Conservation (phyloP, 2,113 vertebrate species). For the Rynchops niger region DNA sequence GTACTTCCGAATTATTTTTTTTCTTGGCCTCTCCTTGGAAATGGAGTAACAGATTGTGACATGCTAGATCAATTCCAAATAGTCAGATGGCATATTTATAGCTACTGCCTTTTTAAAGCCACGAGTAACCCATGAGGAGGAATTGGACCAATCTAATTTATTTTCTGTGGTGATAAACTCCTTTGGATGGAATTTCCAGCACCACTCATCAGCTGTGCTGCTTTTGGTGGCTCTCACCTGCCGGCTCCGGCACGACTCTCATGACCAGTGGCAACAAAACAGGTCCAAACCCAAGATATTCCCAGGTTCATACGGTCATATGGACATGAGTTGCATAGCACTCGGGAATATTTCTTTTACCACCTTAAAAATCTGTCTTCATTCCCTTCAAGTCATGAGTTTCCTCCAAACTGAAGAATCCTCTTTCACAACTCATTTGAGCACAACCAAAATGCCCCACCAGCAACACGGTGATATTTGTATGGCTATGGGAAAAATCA, state of each 20-base stretch:
- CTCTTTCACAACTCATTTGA: not conserved
- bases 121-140: not conserved
- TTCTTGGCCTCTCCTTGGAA: not conserved
- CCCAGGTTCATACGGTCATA: not conserved
- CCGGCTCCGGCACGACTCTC: rapidly evolving
- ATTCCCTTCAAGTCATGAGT: not conserved
- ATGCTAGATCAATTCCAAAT: conserved; percentile 34
- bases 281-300: not conserved
- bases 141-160: not conserved
- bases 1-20: not conserved
- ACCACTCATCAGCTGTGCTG: not conserved
- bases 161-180: not conserved
- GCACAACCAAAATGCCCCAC: rapidly evolving
- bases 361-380: not conserved
- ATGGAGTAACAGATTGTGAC: conserved; percentile 27
- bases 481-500: not conserved
- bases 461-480: rapidly evolving
- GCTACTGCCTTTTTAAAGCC: conserved; percentile 21
- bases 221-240: not conserved
- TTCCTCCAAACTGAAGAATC: not conserved
- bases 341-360: not conserved
- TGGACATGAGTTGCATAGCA: not conserved
- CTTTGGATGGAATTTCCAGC: not conserved
- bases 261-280: not conserved
- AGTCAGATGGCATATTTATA: conserved; percentile 25